A percentile compares a stretch with the other conserved stretches of the same genome.
Evolutionary conservation across 2,888 invertebrate species (phyloP).

Genomic region (Serrognathus titanus): DNA sequence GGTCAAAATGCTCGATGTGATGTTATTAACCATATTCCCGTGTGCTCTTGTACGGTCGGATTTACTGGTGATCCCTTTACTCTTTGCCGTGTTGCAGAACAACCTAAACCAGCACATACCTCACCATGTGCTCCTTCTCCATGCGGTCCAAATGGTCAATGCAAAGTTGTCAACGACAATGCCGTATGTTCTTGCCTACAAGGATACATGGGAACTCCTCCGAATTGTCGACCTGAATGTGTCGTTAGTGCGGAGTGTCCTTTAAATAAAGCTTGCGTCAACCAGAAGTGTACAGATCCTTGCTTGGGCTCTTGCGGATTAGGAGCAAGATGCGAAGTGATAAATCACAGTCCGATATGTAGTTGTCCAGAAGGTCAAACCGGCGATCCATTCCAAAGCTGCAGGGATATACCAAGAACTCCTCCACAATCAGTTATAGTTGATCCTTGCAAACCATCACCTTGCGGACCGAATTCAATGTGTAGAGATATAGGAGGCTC

Average conservation of each 20-base stretch:
- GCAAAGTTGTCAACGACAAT: conserved; percentile 51
- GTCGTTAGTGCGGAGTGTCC: conserved; percentile 54
- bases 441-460: conserved; percentile 71
- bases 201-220: conserved; percentile 55
- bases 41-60: conserved; percentile 67
- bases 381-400: conserved; percentile 78
- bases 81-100: conserved; percentile 37
- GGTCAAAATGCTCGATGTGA: conserved; percentile 68
- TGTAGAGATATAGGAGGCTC: conserved; percentile 64
- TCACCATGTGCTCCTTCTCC: conserved; percentile 53
- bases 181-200: conserved; percentile 54
- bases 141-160: conserved; percentile 56
- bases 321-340: conserved; percentile 54
- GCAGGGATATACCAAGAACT: conserved; percentile 48
- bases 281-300: conserved; percentile 57
- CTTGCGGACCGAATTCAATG: conserved; percentile 78
- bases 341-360: conserved; percentile 56
- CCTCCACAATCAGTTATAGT: conserved; percentile 42
- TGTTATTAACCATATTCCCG: conserved; percentile 68
- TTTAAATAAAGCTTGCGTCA: conserved; percentile 51
- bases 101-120: conserved; percentile 29
- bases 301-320: conserved; percentile 56
- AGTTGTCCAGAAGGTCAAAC: conserved; percentile 57
- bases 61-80: conserved; percentile 66
- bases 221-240: conserved; percentile 55